Percentiles rank a stretch among this genome's conserved stretches.
These are phyloP conservation scores for Leptinotarsa juncta DNA, from an alignment of 2,888 invertebrate genomes.

Conservation along the genomic window DNA sequence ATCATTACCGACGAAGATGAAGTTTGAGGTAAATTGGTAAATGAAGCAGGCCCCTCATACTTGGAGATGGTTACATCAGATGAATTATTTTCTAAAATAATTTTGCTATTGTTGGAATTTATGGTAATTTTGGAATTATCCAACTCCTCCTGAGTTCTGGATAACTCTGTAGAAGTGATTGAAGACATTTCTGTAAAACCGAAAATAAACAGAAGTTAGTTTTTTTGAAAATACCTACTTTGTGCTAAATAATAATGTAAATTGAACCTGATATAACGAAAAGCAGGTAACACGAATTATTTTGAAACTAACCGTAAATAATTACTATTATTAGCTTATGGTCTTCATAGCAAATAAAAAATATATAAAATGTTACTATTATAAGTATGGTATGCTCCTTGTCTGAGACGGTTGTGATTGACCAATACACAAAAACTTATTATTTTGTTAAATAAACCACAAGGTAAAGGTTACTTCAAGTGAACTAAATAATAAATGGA, in stretches of 20 bases:
- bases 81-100: constrained; percentile 52
- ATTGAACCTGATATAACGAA: constrained; percentile 27
- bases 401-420: constrained; percentile 47
- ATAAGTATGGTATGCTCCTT: constrained; percentile 44
- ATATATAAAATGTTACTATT: constrained; percentile 32
- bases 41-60: constrained; percentile 45
- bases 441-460: constrained; percentile 45
- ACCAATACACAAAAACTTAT: constrained; percentile 42
- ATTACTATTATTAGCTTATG: constrained; percentile 21
- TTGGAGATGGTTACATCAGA: constrained; percentile 52
- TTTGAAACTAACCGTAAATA: constrained; percentile 21
- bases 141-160: constrained; percentile 41
- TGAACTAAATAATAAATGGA: constrained; percentile 41
- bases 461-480: constrained; percentile 31
- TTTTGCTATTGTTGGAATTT: constrained; percentile 44
- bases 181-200: constrained; percentile 58
- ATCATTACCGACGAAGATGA: constrained; percentile 49
- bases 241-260: background rate
- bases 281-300: constrained; percentile 3
- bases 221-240: constrained; percentile 41
- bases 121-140: constrained; percentile 47
- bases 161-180: constrained; percentile 47
- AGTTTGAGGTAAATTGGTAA: constrained; percentile 41
- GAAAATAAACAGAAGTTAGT: constrained; percentile 44
- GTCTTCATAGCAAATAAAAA: constrained; percentile 33